Base-by-base conservation (phyloP, 1,140 invertebrate species). In the Geopemphigus sp. region DNA sequence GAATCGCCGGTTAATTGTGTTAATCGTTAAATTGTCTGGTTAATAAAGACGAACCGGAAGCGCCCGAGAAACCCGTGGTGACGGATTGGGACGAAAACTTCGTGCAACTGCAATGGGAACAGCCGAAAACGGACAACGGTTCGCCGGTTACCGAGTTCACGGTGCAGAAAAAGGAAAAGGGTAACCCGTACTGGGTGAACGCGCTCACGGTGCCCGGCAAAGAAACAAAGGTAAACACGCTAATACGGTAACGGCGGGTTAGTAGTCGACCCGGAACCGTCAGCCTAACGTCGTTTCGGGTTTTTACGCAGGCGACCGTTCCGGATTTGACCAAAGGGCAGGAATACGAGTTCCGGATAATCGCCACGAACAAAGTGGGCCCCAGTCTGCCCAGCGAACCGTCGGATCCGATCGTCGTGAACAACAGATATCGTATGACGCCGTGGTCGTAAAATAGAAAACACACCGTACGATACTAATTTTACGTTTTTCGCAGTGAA, bases 311-410 rank as follows among this genome's bases (percentile, higher is more conserved):
- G 83, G 91, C 92, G 54, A 92, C 91, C 74, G 93, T 98, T 57
- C 92, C 93, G 66, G 94, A 97, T 84, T 87, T 99, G 47, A 92
- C 90, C 4, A 95, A 97, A 86, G 95, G 95, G 47, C 94, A 97
- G 85, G 94, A 97, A 84, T 99, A 98, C 85, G 95, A 98, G 86
- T 99, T 99, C 89, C 89, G 98, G 82, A 90, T 99, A 0, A 94
- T 95, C 83, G 97, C 98, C 29, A 91, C 94, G 5, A 99, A 99
- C 86, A 91, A 95, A 84, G 96, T 95, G 66, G 98, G 98, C 53
- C 92, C 94, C 83, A 97, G 96, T 63, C 95, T 98, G 85, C 95
- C 97, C 11, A 96, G 94, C 74, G 95, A 97, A 84, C 92, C 96
- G 56, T 96, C 94, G 50, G 93, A 97, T 84, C 88, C 94, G 57